Percentiles rank a stretch among this genome's conserved stretches.
Conservation (phyloP, 2,888 invertebrate genomes). For the Strigamia transsilvanica region DNA sequence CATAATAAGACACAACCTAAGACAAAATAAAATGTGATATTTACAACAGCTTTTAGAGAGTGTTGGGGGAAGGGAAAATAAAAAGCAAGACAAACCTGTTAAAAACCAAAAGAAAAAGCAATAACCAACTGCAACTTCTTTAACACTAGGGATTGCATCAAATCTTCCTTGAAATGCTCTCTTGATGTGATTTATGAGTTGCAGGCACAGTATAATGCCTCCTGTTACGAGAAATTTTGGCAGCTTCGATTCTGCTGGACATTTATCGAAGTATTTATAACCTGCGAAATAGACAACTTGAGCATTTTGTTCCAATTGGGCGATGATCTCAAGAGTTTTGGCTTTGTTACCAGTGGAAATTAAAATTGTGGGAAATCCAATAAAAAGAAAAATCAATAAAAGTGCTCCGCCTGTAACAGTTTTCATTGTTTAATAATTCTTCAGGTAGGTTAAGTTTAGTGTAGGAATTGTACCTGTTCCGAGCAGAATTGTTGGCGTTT, state of each 20-base stretch:
- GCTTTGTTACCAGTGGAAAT: not conserved
- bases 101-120: slow-evolving; percentile 8
- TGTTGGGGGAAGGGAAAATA: not conserved
- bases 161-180: not conserved
- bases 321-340: not conserved
- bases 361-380: slow-evolving; percentile 3
- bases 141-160: not conserved
- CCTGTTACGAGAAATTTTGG: not conserved
- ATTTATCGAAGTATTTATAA: not conserved
- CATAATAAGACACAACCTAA: not conserved
- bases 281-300: not conserved
- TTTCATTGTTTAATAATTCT: not conserved
- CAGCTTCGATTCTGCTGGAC: not conserved
- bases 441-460: no score
- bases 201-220: not conserved
- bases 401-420: not conserved
- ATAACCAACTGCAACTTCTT: not conserved
- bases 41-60: no score
- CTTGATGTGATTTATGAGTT: not conserved
- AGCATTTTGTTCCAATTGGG: no score
- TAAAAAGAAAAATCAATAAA: not conserved
- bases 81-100: not conserved
- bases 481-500: not conserved
- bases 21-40: not conserved
- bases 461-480: not conserved